Conservation (phyloP, 2,113 vertebrate species). For the Zosterops japonicus region DNA sequence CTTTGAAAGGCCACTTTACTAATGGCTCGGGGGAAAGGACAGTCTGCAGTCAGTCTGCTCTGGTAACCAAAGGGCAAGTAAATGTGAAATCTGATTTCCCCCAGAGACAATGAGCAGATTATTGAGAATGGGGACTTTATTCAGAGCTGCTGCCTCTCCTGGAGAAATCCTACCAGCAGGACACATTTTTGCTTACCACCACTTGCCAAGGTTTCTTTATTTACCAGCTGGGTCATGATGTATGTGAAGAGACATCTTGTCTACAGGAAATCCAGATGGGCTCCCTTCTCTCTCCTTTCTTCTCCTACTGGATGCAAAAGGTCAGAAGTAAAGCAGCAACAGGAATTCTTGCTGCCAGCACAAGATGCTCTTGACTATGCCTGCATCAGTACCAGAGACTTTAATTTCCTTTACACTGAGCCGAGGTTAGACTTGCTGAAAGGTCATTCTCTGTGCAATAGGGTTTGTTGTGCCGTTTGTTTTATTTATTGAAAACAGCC, state of each 20-base stretch:
- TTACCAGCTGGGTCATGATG: background rate
- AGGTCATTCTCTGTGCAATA: slow-evolving; percentile 53
- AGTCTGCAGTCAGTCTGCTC: background rate
- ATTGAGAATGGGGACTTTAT: background rate
- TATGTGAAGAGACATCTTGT: background rate
- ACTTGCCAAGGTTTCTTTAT: background rate
- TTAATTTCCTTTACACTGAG: slow-evolving; percentile 57
- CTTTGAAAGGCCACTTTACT: background rate
- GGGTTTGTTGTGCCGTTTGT: slow-evolving; percentile 37
- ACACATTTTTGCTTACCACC: background rate
- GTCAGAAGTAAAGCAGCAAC: slow-evolving; percentile 44
- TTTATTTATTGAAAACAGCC: slow-evolving; percentile 59
- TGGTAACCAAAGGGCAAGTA: background rate
- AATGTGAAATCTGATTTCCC: background rate
- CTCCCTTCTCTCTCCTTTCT: background rate
- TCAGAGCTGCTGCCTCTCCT: background rate
- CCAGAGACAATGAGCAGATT: background rate
- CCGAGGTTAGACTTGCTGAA: slow-evolving; percentile 45
- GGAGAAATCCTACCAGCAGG: background rate
- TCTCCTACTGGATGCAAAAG: slow-evolving; percentile 18
- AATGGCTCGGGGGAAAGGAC: background rate
- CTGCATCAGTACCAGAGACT: slow-evolving; percentile 34
- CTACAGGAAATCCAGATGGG: background rate
- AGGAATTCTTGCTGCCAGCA: slow-evolving; percentile 53
- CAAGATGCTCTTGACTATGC: slow-evolving; percentile 30